Conservation (phyloP, 1,140 invertebrate species). For the Arion vulgaris region DNA sequence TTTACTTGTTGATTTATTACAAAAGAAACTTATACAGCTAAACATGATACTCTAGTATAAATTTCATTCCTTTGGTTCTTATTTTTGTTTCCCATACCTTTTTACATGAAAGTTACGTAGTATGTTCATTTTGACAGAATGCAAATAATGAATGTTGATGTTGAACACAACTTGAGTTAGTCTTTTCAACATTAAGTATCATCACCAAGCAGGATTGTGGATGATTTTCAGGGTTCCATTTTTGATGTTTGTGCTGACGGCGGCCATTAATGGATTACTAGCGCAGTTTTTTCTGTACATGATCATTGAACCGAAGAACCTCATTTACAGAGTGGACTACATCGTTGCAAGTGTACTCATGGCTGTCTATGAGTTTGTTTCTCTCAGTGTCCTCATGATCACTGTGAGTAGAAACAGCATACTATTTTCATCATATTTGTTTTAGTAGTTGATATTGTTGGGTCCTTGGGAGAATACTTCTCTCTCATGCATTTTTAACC, state of each 20-base stretch:
- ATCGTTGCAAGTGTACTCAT: conserved; percentile 48
- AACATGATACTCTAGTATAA: no score
- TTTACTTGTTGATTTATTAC: no score
- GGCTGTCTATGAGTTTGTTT: conserved; percentile 53
- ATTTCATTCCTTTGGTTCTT: no score
- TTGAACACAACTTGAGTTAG: not conserved
- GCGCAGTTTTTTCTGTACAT: conserved; percentile 46
- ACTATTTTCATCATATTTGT: not conserved
- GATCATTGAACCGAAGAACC: conserved; percentile 42
- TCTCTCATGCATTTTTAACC: no score
- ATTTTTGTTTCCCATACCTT: no score
- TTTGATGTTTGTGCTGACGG: conserved; percentile 51
- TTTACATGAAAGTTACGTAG: no score
- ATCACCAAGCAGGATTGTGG: not conserved
- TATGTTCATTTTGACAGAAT: no score
- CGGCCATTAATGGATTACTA: conserved; percentile 48
- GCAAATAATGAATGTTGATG: not conserved
- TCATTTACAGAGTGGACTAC: conserved; percentile 54
- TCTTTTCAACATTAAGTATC: not conserved
- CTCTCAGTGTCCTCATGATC: conserved; percentile 42
- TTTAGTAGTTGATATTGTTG: no score
- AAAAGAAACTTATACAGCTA: no score
- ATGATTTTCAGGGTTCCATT: conserved; percentile 60
- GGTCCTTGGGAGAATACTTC: no score
- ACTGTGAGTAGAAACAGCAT: conserved; percentile 49